Base-by-base conservation (phyloP, 2,888 invertebrate species). In the Aphidoletes aphidimyza region DNA sequence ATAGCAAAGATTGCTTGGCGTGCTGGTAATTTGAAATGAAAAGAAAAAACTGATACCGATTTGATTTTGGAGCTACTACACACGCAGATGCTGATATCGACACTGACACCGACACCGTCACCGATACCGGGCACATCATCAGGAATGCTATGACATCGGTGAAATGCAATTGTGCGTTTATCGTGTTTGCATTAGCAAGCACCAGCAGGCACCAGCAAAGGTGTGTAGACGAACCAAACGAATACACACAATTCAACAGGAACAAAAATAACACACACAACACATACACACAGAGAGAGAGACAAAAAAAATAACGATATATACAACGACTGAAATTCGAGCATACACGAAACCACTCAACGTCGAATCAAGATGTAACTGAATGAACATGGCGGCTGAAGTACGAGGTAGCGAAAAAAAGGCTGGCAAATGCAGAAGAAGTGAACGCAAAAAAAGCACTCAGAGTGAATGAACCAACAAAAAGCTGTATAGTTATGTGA, bases 321-420 rank as follows among this genome's bases (percentile, higher is more conserved):
- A n/a, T n/a, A 47, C 8, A 39, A 39, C 39, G 39, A 54, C 54
- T 5, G 54, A 3, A 22, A 69, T 69, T 3, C 69, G 30, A 69
- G 69, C 17, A 69, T 69, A 69, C 69, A 69, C 14, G 69, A 69
- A 69, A 69, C 69, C 69, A 69, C 69, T 69, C 69, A 30, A 69
- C 69, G 69, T 69, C 22, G 37, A 81, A 81, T 81, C 81, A 81
- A 81, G 81, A 81, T 81, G 81, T 81, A 36, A 81, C 37, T 81
- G 81, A n/a, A 81, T 81, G 81, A 37, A 37, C 37, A 81, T 37
- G 36, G 54, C 17, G 54, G 30, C 26, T 30, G 14, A 69, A 81
- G 81, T 6, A 37, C 6, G 19, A n/a, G 5, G 30, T 3, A 59
- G 5, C 26, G 59, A 22, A 39, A n/a, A n/a, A n/a, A 8, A 11